These are phyloP conservation scores for Cydia strobilella DNA, from an alignment of 1,140 invertebrate species.

Conservation along the genomic window DNA sequence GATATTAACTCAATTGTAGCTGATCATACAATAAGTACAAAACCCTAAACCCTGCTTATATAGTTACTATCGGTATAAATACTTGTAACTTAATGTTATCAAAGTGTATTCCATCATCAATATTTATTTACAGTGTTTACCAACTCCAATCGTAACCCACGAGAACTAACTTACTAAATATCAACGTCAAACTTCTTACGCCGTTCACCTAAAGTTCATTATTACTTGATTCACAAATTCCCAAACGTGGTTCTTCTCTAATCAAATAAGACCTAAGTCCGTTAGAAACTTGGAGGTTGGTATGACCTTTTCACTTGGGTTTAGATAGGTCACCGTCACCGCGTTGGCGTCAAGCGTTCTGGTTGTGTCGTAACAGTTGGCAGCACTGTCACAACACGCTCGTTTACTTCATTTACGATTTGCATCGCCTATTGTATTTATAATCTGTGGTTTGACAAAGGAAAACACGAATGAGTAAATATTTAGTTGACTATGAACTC, in stretches of 20 bases:
- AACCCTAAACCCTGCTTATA: too few relatives aligned
- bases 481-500: background rate
- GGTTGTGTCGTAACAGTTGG: conserved; percentile 13
- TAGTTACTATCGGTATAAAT: too few relatives aligned
- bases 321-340: conserved; percentile 11
- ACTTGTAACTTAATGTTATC: background rate
- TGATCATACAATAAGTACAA: too few relatives aligned
- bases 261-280: background rate
- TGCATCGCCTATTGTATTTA: conserved; percentile 1
- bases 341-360: conserved; percentile 15
- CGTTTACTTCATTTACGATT: conserved; percentile 3
- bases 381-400: conserved; percentile 4
- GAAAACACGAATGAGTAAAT: background rate
- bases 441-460: conserved; percentile 15
- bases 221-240: background rate
- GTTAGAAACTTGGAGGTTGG: background rate
- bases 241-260: background rate
- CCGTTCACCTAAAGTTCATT: background rate
- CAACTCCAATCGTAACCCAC: background rate
- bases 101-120: background rate
- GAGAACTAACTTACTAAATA: background rate
- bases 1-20: too few relatives aligned
- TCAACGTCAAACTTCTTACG: background rate
- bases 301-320: background rate
- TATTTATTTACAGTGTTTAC: conserved; percentile 18